Evolutionary conservation across 1,140 invertebrate genomes (phyloP), one percentile per base, ranked within the genome.

Genomic region (Sitophilus oryzae): DNA sequence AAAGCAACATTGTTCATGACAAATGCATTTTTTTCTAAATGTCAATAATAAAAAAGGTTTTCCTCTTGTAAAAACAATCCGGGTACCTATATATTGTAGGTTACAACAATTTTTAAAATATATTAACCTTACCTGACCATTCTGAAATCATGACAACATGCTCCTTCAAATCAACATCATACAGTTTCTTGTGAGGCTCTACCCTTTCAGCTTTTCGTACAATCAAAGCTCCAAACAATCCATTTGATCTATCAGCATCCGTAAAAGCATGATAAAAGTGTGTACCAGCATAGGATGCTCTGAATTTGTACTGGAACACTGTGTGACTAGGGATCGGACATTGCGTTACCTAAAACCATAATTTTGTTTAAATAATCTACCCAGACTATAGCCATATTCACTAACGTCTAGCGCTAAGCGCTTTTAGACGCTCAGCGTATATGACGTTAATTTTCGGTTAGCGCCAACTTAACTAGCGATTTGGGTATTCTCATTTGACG

Each of bases 291-390:
- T 78, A 76, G 30, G 84, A 80, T 0, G 82, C 85, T 18, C 81
- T 74, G 64, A 88, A 88, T 69, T 85, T 89, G 63, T 90, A 89
- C 64, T 88, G 85, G 70, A 90, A 92, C 1, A 82, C 87, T 0
- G 88, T 89, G 40, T 84, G 84, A 19, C 86, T 85, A 2, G 80
- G 76, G 62, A 92, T 84, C 1, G 91, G 89, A 65, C 90, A 92
- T 68, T 94, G 90, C 0, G 88, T 91, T 3, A 57, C 49, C 55
- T 57, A 19, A 15, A 44, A 37, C 3, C 14, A 23, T 23, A 52
- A 21, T 1, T 35, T 48, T 10, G 11, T 45, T 16, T 23, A 14
- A 19, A 38, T 40, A 19, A 20, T n/a, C 15, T 49, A 36, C 23
- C 20, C 15, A 47, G n/a, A 20, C 16, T 22, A 25, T 9, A 10